phyloP scores from a whole-genome alignment of 2,797 vertebrate species.

The Tarsius wallacei region DNA sequence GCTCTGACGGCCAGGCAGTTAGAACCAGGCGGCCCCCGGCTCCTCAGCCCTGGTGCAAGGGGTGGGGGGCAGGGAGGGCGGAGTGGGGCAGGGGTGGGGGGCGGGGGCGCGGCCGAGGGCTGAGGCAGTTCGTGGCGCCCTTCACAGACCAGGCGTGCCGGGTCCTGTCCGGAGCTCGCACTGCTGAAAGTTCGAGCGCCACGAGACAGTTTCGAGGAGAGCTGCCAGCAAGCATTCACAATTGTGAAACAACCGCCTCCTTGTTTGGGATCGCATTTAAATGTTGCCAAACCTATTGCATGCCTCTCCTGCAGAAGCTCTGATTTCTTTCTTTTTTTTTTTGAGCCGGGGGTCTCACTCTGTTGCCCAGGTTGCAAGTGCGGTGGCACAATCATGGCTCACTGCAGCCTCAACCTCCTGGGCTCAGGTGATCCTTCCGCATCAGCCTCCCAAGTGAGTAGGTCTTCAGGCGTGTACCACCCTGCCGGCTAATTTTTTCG shows the following conservation, averaged over 20 bases:
- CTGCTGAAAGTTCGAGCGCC: background rate
- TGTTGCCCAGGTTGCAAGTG: background rate
- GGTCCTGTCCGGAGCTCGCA: background rate
- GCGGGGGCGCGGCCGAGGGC: rapidly evolving
- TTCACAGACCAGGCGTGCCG: background rate
- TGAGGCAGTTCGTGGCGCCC: rapidly evolving
- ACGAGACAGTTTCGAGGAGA: background rate
- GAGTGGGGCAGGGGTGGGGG: no score
- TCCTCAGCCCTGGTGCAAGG: no score
- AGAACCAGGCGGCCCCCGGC: background rate
- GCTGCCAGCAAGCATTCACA: background rate
- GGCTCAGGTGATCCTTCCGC: background rate
- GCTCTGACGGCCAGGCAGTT: background rate
- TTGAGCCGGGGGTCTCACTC: background rate
- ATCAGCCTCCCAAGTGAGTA: background rate
- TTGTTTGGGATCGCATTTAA: background rate
- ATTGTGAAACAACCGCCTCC: background rate
- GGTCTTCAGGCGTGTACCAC: background rate
- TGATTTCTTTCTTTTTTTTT: background rate
- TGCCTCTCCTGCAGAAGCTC: background rate
- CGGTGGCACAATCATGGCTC: background rate
- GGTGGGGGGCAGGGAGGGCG: no score
- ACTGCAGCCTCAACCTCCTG: background rate
- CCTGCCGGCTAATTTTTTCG: background rate
- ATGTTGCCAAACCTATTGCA: background rate